These are phyloP conservation scores for Mustelus asterias DNA, from an alignment of 2,113 vertebrate genomes.

Conservation along the genomic window DNA sequence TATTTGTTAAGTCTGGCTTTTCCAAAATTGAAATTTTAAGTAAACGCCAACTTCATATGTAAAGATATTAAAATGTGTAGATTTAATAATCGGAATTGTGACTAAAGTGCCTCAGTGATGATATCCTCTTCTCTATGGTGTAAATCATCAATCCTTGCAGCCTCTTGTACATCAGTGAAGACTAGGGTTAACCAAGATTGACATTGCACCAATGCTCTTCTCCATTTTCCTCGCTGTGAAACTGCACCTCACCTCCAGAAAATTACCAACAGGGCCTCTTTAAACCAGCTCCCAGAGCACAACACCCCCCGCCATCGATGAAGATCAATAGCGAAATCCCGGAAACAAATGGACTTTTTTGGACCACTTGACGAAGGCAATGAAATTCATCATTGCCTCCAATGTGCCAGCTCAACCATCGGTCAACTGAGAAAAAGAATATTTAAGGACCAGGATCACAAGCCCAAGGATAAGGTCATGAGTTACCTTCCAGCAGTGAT, in stretches of 20 bases:
- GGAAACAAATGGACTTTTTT: neutral
- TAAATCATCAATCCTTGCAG: neutral
- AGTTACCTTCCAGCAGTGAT: neutral
- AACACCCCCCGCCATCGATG: neutral
- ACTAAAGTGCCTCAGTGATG: neutral
- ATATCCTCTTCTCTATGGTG: neutral
- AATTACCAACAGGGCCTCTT: neutral
- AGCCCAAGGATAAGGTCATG: neutral
- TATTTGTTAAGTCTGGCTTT: neutral
- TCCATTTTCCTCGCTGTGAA: neutral
- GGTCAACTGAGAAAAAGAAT: neutral
- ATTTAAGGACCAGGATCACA: neutral
- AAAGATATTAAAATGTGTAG: neutral
- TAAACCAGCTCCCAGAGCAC: neutral
- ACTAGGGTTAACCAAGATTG: neutral
- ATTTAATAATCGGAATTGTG: neutral
- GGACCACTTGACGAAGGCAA: neutral
- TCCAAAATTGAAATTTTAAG: neutral
- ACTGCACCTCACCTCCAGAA: neutral
- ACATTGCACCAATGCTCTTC: neutral
- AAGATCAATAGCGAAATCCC: neutral
- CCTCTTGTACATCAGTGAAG: neutral
- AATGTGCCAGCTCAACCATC: neutral
- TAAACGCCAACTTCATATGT: neutral
- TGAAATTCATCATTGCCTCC: neutral